A percentile compares a stretch with the other conserved stretches of the same genome.
phyloP scores from a whole-genome alignment of 2,797 vertebrate species.

The Hydrophis major region DNA sequence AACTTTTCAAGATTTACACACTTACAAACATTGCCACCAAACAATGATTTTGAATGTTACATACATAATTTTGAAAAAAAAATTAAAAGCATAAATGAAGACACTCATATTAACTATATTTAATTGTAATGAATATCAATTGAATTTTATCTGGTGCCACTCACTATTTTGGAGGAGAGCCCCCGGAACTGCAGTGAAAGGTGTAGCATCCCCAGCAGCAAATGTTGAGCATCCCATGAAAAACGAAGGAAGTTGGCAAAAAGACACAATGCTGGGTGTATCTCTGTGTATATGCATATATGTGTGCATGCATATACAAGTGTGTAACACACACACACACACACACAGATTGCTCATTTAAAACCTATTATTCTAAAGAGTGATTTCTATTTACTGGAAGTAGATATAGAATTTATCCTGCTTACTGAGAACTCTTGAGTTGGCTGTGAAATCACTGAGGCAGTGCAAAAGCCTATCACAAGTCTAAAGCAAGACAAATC shows the following conservation, averaged over 20 bases:
- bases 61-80: background rate
- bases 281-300: background rate
- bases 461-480: constrained; percentile 22
- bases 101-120: background rate
- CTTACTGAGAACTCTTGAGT: constrained; percentile 4
- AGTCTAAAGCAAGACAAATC: constrained; percentile 32
- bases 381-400: background rate
- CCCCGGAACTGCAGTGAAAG: background rate
- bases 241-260: background rate
- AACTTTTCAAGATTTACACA: background rate
- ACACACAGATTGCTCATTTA: background rate
- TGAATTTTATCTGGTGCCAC: background rate
- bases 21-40: background rate
- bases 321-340: no score
- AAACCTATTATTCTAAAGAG: background rate
- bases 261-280: background rate
- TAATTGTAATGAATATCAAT: background rate
- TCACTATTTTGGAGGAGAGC: background rate
- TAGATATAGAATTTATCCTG: constrained; percentile 18
- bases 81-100: background rate
- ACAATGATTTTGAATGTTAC: background rate
- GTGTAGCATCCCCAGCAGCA: background rate
- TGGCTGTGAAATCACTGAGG: constrained; percentile 26
- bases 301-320: background rate
- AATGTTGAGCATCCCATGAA: background rate